These are phyloP conservation scores for Phenganax marumi DNA, from an alignment of 92 coral and sea anemone species.

Conservation along the genomic window DNA sequence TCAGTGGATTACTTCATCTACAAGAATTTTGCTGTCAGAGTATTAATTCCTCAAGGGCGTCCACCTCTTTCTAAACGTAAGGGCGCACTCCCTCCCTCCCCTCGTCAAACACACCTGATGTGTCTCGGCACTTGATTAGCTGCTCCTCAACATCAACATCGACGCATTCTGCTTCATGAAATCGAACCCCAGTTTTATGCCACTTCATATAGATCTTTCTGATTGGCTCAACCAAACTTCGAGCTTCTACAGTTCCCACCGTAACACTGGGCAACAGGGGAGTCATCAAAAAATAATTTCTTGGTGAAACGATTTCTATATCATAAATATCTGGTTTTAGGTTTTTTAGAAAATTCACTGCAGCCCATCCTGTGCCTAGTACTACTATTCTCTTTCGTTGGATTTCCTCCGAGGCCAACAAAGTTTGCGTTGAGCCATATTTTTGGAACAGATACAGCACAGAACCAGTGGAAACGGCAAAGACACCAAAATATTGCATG, in stretches of 20 bases:
- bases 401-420: constrained; percentile 39
- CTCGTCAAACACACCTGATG: constrained; percentile 18
- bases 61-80: too few species aligned
- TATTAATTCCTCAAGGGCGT: too few species aligned
- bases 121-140: constrained; percentile 19
- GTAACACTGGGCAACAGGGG: constrained; percentile 41
- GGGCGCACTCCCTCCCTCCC: background rate
- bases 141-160: constrained; percentile 26
- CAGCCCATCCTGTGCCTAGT: constrained; percentile 41
- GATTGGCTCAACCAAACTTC: constrained; percentile 40
- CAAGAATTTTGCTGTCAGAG: too few species aligned
- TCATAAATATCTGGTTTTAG: constrained; percentile 39
- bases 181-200: constrained; percentile 33
- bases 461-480: constrained; percentile 20
- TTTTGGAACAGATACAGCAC: constrained; percentile 14
- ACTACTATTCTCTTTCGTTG: constrained; percentile 36
- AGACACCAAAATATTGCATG: constrained; percentile 6
- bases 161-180: constrained; percentile 40
- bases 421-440: constrained; percentile 11
- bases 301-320: constrained; percentile 39
- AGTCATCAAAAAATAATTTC: constrained; percentile 41
- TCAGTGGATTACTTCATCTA: too few species aligned
- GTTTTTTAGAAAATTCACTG: constrained; percentile 35
- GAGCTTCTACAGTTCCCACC: constrained; percentile 41
- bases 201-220: constrained; percentile 35